These are phyloP conservation scores for Schizothorax lantsangensis DNA, from an alignment of 2,797 vertebrate genomes.

Conservation along the genomic window DNA sequence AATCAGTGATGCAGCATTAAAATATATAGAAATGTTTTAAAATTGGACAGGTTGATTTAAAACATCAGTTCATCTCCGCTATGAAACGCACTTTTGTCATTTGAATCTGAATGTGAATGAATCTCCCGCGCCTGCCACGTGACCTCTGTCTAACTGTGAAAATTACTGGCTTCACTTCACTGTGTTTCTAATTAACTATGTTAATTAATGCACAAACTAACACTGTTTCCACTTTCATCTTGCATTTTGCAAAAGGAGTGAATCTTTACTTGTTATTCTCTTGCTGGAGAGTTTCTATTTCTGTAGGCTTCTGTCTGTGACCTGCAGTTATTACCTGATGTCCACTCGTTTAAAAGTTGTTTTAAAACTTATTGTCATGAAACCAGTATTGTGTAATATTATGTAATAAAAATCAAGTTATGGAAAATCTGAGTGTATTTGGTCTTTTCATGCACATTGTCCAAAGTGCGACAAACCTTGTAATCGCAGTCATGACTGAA, in stretches of 20 bases:
- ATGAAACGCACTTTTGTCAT: constrained; percentile 14
- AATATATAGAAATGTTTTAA: background rate
- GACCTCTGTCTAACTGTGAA: constrained; percentile 50
- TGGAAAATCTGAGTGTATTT: constrained; percentile 1
- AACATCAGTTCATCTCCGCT: constrained; percentile 4
- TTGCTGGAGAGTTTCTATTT: background rate
- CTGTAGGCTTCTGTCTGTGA: constrained; percentile 29
- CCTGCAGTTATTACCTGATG: constrained; percentile 44
- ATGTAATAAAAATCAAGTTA: constrained; percentile 70
- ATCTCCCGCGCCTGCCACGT: background rate
- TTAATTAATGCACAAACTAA: constrained; percentile 41
- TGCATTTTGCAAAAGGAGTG: constrained; percentile 17
- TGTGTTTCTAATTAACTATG: constrained; percentile 33
- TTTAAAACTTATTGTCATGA: constrained; percentile 64
- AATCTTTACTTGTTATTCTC: constrained; percentile 20
- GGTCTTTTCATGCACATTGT: background rate
- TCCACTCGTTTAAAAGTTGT: constrained; percentile 64
- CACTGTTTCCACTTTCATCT: constrained; percentile 15
- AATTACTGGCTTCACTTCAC: constrained; percentile 36
- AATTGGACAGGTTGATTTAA: background rate
- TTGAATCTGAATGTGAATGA: constrained; percentile 40
- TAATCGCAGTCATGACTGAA: background rate
- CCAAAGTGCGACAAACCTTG: background rate
- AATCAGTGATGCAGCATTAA: background rate
- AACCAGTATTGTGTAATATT: constrained; percentile 70